A percentile compares a stretch with the other conserved stretches of the same genome.
phyloP scores from a whole-genome alignment of 2,888 invertebrate genomes.

The Drosophila pullipes region DNA sequence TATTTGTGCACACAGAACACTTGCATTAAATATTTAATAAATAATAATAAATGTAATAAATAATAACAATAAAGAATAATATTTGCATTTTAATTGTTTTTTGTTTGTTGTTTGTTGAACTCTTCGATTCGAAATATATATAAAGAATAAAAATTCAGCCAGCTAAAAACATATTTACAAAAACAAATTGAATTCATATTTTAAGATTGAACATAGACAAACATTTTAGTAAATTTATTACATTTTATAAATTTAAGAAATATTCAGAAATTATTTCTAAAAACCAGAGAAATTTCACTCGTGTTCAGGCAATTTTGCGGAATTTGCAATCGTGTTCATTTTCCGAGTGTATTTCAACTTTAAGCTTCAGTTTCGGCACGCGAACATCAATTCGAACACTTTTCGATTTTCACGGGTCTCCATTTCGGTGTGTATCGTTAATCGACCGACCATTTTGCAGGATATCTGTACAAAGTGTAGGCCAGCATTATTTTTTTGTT shows the following conservation, averaged over 20 bases:
- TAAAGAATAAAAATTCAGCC: accelerated
- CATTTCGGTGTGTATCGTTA: slow-evolving; percentile 21
- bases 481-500: background rate
- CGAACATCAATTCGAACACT: background rate
- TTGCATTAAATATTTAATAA: background rate
- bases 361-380: background rate
- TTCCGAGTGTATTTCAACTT: background rate
- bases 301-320: background rate
- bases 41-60: no score
- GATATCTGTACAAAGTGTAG: background rate
- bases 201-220: background rate
- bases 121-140: background rate
- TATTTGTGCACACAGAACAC: accelerated
- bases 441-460: slow-evolving; percentile 7
- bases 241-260: background rate
- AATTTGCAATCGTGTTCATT: background rate
- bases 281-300: background rate
- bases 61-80: no score
- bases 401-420: slow-evolving; percentile 1
- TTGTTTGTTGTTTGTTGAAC: no score
- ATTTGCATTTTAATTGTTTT: background rate
- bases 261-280: background rate
- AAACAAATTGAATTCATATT: background rate
- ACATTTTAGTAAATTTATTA: background rate
- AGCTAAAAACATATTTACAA: background rate